Percentiles rank a stretch among this genome's conserved stretches.
These are phyloP conservation scores for Sylvia atricapilla DNA, from an alignment of 2,113 vertebrate genomes.

Conservation along the genomic window DNA sequence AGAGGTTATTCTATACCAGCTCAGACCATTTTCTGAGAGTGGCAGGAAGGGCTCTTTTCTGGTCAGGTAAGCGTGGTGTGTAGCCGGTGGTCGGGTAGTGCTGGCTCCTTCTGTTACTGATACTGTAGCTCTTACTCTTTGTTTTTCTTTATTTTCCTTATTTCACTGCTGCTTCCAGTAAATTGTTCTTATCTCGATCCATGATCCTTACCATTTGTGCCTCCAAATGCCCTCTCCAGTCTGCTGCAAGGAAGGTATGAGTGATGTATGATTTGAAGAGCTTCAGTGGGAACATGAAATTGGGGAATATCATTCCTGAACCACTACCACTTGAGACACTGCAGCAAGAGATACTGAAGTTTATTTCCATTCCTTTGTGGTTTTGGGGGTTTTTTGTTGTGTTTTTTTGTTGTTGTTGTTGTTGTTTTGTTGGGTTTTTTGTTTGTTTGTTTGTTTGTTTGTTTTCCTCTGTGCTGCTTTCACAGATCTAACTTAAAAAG, in stretches of 20 bases:
- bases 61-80: background rate
- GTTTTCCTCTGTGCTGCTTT: background rate
- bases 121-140: background rate
- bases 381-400: background rate
- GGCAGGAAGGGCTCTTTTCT: background rate
- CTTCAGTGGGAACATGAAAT: background rate
- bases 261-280: background rate
- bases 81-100: fast-evolving
- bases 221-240: background rate
- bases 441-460: background rate
- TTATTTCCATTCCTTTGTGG: background rate
- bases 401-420: too few species aligned
- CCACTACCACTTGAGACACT: background rate
- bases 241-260: background rate
- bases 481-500: background rate
- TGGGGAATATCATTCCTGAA: background rate
- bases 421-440: too few species aligned
- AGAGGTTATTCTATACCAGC: background rate
- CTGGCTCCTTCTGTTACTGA: background rate
- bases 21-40: background rate
- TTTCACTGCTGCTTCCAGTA: background rate
- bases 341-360: background rate
- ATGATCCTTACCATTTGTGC: background rate
- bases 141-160: background rate
- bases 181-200: background rate